Evolutionary conservation across 2,113 vertebrate genomes (phyloP).

Genomic region (Sylvilagus bachmani): DNA sequence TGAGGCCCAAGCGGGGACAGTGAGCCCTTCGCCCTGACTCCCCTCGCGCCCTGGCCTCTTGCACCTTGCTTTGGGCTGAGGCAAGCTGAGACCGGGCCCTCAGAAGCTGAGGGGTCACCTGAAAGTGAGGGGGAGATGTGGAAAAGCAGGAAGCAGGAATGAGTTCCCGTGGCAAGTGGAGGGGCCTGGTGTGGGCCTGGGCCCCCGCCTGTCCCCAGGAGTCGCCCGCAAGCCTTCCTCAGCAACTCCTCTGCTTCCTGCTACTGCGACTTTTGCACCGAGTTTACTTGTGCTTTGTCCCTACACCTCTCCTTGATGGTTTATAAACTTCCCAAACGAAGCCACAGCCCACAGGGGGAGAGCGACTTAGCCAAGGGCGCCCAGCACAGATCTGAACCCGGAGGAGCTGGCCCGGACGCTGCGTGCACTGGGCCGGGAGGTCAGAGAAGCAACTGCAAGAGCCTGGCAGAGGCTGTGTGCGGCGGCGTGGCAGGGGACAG

Average conservation of each 20-base stretch:
- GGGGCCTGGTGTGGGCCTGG: neutral
- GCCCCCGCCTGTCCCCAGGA: fast-evolving
- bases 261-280: neutral
- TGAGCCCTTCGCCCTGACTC: neutral
- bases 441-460: neutral
- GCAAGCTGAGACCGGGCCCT: neutral
- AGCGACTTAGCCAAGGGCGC: neutral
- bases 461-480: fast-evolving
- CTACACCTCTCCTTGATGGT: neutral
- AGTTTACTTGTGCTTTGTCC: neutral
- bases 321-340: neutral
- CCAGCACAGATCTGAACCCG: neutral
- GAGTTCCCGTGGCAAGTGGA: neutral
- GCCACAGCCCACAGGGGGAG: neutral
- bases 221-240: too few species aligned
- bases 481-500: neutral
- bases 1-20: neutral
- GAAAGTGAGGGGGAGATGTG: neutral
- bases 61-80: neutral
- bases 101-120: neutral
- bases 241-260: neutral
- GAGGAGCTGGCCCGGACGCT: too few species aligned
- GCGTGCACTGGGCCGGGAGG: too few species aligned
- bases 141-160: neutral
- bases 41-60: neutral